phyloP scores from a whole-genome alignment of 2,113 vertebrate genomes.

The Nycticryphes semicollaris region DNA sequence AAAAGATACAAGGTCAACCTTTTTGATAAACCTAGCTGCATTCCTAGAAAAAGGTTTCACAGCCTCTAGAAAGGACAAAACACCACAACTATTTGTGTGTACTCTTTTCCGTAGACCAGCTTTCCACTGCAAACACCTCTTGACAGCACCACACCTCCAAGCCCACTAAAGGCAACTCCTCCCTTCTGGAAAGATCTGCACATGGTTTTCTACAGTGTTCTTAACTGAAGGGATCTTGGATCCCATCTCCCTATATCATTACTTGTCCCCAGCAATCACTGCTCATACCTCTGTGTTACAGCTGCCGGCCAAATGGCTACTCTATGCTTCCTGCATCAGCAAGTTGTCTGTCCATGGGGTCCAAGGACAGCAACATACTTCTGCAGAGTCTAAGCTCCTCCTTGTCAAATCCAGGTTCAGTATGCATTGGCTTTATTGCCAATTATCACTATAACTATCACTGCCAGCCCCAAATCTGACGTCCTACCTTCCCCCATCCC shows the following conservation, averaged over 20 bases:
- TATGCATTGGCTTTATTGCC: not conserved
- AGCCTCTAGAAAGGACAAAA: not conserved
- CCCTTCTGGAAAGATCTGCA: not conserved
- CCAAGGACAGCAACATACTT: not conserved
- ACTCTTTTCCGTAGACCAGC: not conserved
- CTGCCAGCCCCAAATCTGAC: not conserved
- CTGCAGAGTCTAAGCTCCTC: not conserved
- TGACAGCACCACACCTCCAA: not conserved
- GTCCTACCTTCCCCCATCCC: not conserved
- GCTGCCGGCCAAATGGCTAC: not conserved
- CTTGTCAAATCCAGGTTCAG: too few species aligned
- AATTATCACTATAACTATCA: too few species aligned
- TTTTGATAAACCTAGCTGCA: not conserved
- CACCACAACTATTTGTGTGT: not conserved
- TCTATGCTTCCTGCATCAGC: not conserved
- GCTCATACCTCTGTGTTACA: not conserved
- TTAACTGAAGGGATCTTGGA: not conserved
- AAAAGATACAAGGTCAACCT: not conserved
- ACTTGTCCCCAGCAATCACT: not conserved
- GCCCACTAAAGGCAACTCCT: not conserved
- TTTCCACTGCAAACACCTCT: not conserved
- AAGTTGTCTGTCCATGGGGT: fast-evolving
- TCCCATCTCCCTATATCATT: not conserved
- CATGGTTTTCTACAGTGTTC: not conserved
- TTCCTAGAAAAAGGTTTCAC: not conserved